A percentile compares a stretch with the other conserved stretches of the same genome.
phyloP scores from a whole-genome alignment of 2,113 vertebrate species.

The Indri indri region DNA sequence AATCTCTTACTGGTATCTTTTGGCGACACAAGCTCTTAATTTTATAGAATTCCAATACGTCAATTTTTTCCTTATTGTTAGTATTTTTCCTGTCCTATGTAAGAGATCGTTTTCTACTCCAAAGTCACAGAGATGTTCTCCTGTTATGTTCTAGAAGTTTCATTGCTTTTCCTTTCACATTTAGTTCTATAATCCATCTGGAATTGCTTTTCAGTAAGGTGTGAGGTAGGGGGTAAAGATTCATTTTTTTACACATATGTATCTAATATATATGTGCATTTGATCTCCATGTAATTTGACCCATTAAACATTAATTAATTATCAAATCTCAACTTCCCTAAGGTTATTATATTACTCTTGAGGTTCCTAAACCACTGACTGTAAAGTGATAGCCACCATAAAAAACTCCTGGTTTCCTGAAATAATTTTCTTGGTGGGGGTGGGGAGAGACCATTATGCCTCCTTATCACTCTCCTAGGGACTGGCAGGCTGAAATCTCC shows the following conservation, averaged over 20 bases:
- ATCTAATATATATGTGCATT: background rate
- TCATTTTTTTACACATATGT: background rate
- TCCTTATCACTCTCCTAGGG: background rate
- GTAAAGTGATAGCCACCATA: background rate
- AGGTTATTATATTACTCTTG: background rate
- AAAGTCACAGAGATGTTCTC: slow-evolving; percentile 8
- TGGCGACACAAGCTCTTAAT: slow-evolving; percentile 4
- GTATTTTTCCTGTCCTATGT: background rate
- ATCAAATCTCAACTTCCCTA: background rate
- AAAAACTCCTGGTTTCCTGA: background rate
- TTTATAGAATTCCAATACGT: background rate
- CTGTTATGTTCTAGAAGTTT: background rate
- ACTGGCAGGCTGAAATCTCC: background rate
- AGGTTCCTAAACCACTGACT: background rate
- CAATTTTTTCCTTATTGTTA: background rate
- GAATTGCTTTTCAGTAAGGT: background rate
- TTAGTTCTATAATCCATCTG: background rate
- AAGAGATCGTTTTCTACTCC: background rate
- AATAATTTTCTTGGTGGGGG: background rate
- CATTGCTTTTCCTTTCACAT: background rate
- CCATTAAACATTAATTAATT: background rate
- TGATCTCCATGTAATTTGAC: background rate
- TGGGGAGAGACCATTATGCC: background rate
- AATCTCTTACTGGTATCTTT: background rate
- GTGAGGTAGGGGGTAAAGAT: background rate